These are phyloP conservation scores for Pangasius macronema DNA, from an alignment of 2,797 vertebrate genomes.

Conservation along the genomic window DNA sequence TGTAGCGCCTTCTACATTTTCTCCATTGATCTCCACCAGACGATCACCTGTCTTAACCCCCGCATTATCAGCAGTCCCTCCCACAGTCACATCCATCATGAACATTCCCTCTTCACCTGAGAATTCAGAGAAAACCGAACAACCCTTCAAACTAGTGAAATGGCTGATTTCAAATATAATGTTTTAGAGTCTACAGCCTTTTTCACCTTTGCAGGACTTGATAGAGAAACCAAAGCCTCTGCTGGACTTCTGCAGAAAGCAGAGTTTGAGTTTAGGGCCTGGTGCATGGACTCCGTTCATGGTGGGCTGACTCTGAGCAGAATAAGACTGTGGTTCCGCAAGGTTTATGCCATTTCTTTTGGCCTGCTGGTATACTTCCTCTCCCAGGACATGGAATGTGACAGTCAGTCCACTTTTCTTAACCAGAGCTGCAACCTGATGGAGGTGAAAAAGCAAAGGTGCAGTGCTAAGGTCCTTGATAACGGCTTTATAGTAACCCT, in stretches of 20 bases:
- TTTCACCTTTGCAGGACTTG: constrained; percentile 80
- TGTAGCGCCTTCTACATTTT: constrained; percentile 77
- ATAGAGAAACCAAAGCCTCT: constrained; percentile 86
- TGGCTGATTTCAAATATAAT: neutral
- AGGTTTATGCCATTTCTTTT: constrained; percentile 74
- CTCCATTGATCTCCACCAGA: constrained; percentile 88
- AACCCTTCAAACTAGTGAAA: neutral
- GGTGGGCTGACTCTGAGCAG: constrained; percentile 46
- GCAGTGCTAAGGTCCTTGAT: neutral
- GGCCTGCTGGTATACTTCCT: constrained; percentile 79
- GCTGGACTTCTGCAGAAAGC: constrained; percentile 83
- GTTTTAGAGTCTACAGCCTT: neutral
- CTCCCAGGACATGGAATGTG: constrained; percentile 83
- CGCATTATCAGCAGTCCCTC: constrained; percentile 80
- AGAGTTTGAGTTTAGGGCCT: constrained; percentile 78
- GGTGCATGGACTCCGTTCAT: constrained; percentile 63
- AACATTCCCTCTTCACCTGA: constrained; percentile 80
- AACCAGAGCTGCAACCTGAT: constrained; percentile 86
- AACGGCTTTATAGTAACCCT: neutral
- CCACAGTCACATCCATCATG: constrained; percentile 76
- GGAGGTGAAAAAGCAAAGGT: neutral
- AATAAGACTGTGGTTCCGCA: constrained; percentile 60
- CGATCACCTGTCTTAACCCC: constrained; percentile 81
- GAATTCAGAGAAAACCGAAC: neutral
- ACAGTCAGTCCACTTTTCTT: constrained; percentile 79